A percentile compares a stretch with the other conserved stretches of the same genome.
phyloP scores from a whole-genome alignment of 2,888 invertebrate genomes.

The Pterobdella sp. region DNA sequence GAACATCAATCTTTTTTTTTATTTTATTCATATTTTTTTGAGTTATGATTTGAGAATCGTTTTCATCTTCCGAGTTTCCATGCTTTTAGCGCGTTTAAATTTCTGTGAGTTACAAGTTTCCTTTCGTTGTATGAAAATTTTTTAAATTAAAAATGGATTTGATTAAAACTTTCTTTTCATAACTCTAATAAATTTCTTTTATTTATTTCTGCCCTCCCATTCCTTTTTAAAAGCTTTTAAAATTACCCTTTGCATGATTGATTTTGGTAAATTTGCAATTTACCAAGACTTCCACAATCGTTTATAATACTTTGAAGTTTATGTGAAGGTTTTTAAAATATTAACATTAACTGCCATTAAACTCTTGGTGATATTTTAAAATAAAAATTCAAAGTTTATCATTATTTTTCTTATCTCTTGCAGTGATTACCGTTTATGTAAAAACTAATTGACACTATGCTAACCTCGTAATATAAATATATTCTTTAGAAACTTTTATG shows the following conservation, averaged over 20 bases:
- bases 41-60: no score
- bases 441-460: no score
- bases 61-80: no score
- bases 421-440: no score
- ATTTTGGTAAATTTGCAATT: background rate
- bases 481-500: background rate
- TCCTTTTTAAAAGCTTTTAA: background rate
- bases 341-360: no score
- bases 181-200: background rate
- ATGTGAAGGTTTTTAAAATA: background rate
- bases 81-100: no score
- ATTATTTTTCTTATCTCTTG: background rate
- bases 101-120: no score
- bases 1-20: no score
- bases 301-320: conserved; percentile 11
- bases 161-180: no score
- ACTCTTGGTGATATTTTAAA: background rate
- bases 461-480: background rate
- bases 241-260: background rate
- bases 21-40: no score
- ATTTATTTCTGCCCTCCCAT: background rate
- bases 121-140: no score
- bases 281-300: background rate
- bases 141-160: background rate
- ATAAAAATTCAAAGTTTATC: background rate